These are phyloP conservation scores for Nycticebus coucang DNA, from an alignment of 2,113 vertebrate genomes.

Conservation along the genomic window DNA sequence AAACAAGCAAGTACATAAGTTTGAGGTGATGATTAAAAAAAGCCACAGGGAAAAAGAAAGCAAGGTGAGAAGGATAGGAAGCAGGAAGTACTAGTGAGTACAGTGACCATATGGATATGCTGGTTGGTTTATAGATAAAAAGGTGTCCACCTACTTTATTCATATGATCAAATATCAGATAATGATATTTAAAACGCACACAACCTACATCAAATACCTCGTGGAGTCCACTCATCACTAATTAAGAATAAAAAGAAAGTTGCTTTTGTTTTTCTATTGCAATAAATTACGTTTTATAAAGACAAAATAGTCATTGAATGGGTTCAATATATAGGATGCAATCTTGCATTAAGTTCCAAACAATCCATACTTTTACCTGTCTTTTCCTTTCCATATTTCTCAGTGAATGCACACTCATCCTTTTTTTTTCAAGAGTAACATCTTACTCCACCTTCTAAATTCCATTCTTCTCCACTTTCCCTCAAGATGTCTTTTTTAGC, in stretches of 20 bases:
- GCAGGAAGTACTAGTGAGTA: not conserved
- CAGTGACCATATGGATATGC: not conserved
- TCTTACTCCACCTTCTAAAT: not conserved
- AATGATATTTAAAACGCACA: not conserved
- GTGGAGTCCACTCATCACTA: not conserved
- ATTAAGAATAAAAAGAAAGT: not conserved
- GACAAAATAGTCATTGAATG: no score
- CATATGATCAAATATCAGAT: not conserved
- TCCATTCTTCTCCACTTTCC: not conserved
- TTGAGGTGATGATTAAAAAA: not conserved
- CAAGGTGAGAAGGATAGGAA: not conserved
- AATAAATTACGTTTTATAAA: no score
- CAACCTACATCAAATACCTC: not conserved
- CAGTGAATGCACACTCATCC: not conserved
- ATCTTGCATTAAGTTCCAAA: slow-evolving; percentile 2
- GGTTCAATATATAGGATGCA: not conserved
- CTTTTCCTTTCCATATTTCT: not conserved
- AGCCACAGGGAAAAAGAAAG: not conserved
- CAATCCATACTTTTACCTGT: not conserved
- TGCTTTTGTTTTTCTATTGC: not conserved
- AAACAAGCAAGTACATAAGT: not conserved
- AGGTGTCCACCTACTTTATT: not conserved
- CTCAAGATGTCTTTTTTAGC: not conserved
- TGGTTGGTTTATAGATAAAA: not conserved
- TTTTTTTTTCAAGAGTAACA: not conserved